Evolutionary conservation across 2,888 invertebrate genomes (phyloP).

Genomic region (Pherbina coryleti): DNA sequence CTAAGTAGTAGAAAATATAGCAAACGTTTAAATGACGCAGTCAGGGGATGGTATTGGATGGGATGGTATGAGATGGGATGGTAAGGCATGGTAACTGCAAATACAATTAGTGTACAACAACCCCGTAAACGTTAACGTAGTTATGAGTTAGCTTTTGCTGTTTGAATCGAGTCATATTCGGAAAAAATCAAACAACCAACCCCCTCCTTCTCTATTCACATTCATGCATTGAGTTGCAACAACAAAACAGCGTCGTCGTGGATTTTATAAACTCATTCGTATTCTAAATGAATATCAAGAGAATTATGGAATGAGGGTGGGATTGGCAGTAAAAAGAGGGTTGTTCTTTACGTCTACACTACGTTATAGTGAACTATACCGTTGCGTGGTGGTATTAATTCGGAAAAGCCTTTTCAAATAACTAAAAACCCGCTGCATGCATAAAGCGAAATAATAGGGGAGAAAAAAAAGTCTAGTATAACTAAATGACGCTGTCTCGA

Average conservation of each 20-base stretch:
- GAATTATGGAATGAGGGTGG: too few relatives aligned
- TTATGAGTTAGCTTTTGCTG: too few relatives aligned
- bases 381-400: constrained; percentile 4
- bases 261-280: constrained; percentile 6
- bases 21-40: constrained; percentile 5
- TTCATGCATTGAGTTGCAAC: neutral
- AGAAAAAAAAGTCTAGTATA: neutral
- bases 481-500: neutral
- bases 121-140: constrained; percentile 1
- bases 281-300: constrained; percentile 9
- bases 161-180: too few relatives aligned
- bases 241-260: neutral
- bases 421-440: neutral
- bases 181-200: too few relatives aligned
- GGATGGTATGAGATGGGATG: neutral
- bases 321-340: constrained; percentile 23
- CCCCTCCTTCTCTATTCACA: neutral
- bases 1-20: neutral
- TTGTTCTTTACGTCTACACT: neutral
- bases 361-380: neutral
- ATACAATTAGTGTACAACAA: neutral
- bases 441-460: neutral
- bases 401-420: constrained; percentile 16
- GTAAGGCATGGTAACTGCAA: constrained; percentile 1
- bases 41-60: neutral